Conservation (phyloP, 2,888 invertebrate species). For the Disparrhopalites patrizii region DNA sequence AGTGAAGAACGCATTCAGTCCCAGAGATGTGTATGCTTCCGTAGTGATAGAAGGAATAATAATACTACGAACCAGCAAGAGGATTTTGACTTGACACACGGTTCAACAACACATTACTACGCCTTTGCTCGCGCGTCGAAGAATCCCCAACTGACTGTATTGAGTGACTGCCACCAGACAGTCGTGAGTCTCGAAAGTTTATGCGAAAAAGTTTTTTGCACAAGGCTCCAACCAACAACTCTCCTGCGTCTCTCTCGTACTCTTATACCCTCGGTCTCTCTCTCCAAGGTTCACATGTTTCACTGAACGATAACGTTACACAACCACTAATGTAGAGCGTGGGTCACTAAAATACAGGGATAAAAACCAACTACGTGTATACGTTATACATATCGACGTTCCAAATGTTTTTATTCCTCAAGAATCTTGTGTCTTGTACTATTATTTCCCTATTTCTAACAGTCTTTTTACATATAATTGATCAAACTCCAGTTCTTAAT, state of each 20-base stretch:
- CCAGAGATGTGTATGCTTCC: too few species aligned
- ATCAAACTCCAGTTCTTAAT: too few species aligned
- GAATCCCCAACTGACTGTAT: neutral
- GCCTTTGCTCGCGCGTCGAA: neutral
- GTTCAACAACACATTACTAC: neutral
- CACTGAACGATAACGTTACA: conserved; percentile 1
- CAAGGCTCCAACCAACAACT: neutral
- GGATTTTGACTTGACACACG: neutral
- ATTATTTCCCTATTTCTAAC: neutral
- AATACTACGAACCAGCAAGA: too few species aligned
- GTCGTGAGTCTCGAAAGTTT: neutral
- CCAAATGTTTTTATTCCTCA: too few species aligned
- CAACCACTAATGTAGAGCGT: neutral
- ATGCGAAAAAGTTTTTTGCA: conserved; percentile 1
- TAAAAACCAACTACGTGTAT: too few species aligned
- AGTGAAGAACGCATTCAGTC: too few species aligned
- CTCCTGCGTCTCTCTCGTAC: too few species aligned
- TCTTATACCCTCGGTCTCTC: too few species aligned
- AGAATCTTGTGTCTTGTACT: neutral
- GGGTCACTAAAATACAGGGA: too few species aligned
- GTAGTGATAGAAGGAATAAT: too few species aligned
- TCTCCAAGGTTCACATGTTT: neutral
- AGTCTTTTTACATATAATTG: too few species aligned
- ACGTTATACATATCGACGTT: too few species aligned
- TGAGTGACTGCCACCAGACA: neutral